Evolutionary conservation across 2,113 vertebrate genomes (phyloP).

Genomic region (Agelaius phoeniceus): DNA sequence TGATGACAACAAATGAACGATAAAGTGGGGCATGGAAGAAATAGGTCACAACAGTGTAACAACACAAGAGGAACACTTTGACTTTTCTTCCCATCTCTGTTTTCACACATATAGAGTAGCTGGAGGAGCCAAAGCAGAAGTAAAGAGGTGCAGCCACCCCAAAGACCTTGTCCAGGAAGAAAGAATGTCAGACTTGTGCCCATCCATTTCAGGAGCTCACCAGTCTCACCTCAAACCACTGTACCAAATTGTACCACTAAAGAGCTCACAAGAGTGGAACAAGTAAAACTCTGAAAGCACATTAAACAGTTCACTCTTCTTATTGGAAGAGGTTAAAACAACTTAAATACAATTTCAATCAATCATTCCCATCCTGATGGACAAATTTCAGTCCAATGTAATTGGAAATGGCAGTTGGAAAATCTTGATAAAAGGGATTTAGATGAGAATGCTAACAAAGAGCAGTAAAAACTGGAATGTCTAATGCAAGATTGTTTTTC

Average conservation of each 20-base stretch:
- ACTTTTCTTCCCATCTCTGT: not conserved
- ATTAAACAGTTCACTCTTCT: not conserved
- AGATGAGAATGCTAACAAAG: not conserved
- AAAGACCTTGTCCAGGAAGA: not conserved
- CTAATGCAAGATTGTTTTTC: not conserved
- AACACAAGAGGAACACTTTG: not conserved
- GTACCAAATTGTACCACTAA: not conserved
- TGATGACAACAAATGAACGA: not conserved
- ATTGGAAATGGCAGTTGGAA: constrained; percentile 27
- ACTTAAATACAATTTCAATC: constrained; percentile 21
- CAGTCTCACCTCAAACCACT: not conserved
- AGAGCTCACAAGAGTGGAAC: not conserved
- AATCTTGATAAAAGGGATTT: not conserved
- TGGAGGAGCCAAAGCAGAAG: not conserved
- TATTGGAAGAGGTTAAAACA: not conserved
- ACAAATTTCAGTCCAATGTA: not conserved
- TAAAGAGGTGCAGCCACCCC: not conserved
- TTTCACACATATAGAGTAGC: not conserved
- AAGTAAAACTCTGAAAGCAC: not conserved
- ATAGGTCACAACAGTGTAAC: not conserved
- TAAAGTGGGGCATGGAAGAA: not conserved
- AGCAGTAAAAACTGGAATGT: not conserved
- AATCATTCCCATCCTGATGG: not conserved
- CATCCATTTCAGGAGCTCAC: not conserved
- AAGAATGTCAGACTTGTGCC: not conserved